Evolutionary conservation across 2,113 vertebrate genomes (phyloP).

Genomic region (Prinia subflava): DNA sequence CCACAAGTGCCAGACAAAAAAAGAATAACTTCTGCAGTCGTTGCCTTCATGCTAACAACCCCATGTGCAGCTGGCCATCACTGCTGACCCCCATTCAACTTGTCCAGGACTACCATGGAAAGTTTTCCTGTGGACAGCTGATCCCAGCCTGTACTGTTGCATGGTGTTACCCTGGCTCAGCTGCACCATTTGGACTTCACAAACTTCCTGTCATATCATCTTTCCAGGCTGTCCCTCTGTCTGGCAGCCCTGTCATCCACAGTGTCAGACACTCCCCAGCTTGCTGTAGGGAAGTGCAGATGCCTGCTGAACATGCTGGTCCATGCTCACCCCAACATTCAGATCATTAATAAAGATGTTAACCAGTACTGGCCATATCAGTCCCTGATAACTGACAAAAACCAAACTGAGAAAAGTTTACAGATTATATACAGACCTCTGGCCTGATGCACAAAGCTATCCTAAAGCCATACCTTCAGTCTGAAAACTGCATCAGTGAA

Average conservation of each 20-base stretch:
- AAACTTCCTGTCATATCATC: too few species aligned
- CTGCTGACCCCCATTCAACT: neutral
- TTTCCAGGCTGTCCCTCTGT: neutral
- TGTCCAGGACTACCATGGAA: rapidly evolving
- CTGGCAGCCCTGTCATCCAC: neutral
- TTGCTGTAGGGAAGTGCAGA: neutral
- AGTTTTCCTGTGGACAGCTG: neutral
- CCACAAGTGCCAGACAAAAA: neutral
- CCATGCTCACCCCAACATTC: neutral
- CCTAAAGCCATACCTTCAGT: neutral
- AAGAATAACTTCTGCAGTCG: neutral
- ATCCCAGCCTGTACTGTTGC: neutral
- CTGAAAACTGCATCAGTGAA: neutral
- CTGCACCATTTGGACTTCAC: neutral
- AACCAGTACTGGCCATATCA: neutral
- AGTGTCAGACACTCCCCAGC: rapidly evolving
- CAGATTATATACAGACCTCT: neutral
- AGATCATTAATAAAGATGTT: neutral
- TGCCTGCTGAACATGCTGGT: neutral
- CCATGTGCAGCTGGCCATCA: neutral
- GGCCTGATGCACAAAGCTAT: neutral
- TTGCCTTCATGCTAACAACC: neutral
- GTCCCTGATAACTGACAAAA: neutral
- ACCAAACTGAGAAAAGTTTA: neutral
- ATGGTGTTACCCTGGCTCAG: neutral